Evolutionary conservation across 2,797 vertebrate species (phyloP).

Genomic region (Pterois miles): DNA sequence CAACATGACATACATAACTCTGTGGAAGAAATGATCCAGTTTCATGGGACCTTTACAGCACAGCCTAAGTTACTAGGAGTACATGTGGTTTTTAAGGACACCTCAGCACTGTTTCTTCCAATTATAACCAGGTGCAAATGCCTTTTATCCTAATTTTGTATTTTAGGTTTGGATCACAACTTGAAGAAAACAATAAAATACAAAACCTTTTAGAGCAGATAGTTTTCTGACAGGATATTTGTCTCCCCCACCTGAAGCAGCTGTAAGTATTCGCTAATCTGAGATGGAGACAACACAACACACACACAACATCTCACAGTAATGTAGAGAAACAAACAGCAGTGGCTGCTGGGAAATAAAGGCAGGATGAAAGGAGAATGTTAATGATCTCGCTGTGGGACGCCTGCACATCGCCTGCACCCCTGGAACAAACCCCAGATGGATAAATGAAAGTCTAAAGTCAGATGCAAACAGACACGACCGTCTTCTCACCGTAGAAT

Average conservation of each 20-base stretch:
- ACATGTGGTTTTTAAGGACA: too few species aligned
- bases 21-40: too few species aligned
- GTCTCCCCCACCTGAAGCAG: background rate
- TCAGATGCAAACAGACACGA: background rate
- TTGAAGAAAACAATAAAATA: background rate
- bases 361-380: slow-evolving; percentile 28
- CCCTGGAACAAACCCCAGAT: background rate
- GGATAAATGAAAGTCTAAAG: slow-evolving; percentile 5
- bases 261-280: slow-evolving; percentile 18
- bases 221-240: background rate
- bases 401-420: background rate
- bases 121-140: background rate
- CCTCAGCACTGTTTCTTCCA: background rate
- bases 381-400: slow-evolving; percentile 23
- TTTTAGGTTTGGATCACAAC: background rate
- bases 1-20: too few species aligned
- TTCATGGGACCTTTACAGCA: too few species aligned
- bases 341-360: slow-evolving; percentile 41
- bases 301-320: slow-evolving; percentile 22
- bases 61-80: too few species aligned
- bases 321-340: slow-evolving; percentile 43
- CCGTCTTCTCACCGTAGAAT: background rate
- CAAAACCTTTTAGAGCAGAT: background rate
- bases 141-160: background rate
- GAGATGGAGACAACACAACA: slow-evolving; percentile 8